These are phyloP conservation scores for Entomobrya multifasciata DNA, from an alignment of 2,888 invertebrate species.

Conservation along the genomic window DNA sequence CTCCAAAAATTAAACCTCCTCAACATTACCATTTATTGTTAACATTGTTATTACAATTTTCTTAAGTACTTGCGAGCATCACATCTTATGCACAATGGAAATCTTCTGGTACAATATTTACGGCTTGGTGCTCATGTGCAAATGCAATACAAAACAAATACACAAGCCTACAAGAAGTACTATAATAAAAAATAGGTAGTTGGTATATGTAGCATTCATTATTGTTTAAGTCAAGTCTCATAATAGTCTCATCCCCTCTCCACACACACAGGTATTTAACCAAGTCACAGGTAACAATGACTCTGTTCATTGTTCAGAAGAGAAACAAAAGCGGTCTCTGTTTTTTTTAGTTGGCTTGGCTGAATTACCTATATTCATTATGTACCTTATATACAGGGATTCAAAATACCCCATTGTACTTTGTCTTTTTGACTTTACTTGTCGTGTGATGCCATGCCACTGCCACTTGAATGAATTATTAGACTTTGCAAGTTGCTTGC, in stretches of 20 bases:
- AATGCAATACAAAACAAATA: not conserved
- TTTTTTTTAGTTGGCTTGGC: not conserved
- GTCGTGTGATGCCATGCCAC: not conserved
- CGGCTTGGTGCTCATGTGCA: constrained; percentile 48
- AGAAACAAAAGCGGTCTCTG: not conserved
- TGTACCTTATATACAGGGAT: not conserved
- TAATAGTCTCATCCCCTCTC: not conserved
- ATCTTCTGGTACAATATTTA: constrained; percentile 34
- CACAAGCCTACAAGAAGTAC: too few species aligned
- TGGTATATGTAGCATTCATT: not conserved
- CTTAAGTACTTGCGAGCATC: not conserved
- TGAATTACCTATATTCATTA: not conserved
- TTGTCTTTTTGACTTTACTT: not conserved
- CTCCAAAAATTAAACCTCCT: constrained; percentile 43
- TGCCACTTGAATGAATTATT: constrained; percentile 35
- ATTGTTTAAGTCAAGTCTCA: not conserved
- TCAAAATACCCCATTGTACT: not conserved
- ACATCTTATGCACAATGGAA: not conserved
- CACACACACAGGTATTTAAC: not conserved
- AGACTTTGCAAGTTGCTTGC: constrained; percentile 13
- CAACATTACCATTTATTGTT: constrained; percentile 26
- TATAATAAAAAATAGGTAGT: not conserved
- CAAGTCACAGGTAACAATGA: constrained; percentile 25
- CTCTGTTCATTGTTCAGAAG: not conserved
- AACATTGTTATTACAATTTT: constrained; percentile 6